Evolutionary conservation across 2,888 invertebrate genomes (phyloP), one percentile per base, ranked within the genome.

Genomic region (Morinoia aosen): DNA sequence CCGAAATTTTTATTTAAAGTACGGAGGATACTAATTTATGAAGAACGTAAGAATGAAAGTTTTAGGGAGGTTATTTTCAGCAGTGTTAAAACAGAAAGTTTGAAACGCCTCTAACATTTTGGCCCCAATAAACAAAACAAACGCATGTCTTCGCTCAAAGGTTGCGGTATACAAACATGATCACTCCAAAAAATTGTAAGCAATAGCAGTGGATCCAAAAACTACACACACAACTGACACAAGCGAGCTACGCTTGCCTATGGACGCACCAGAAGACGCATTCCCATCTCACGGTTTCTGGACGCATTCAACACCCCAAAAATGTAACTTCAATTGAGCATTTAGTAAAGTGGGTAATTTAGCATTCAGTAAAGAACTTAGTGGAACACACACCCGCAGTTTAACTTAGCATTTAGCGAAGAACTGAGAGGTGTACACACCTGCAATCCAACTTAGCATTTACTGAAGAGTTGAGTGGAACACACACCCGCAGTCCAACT

Each of bases 401-500:
- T 48, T 5, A 48, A 48, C 48, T 48, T 48, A 48, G 5, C 48
- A 48, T 48, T 48, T 48, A 48, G 48, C 48, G 5, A 48, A 48
- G 48, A 48, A 48, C 48, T 48, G 48, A 48, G 48, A 4, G 48
- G 48, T 4, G 5, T 5, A 48, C 48, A 48, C 48, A 48, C 48
- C 48, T 5, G 48, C 48, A 48, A 5, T 16, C 25, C 14, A 12
- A 61, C 8, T 61, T 12, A 61, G 19, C 61, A 61, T 61, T 61
- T 61, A 16, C 1, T 10, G 8, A 61, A 19, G 61, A 16, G 8
- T 8, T 61, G 12, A 19, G 16, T 61, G 19, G 61, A 33, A 33
- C 33, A 76, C 76, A 25, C 91, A 96, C 96, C 96, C 96, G 96
- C 97, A 97, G 96, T n/a, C n/a, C 48, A 48, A 48, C 48, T 48